These are phyloP conservation scores for Vesta saturnalis DNA, from an alignment of 2,888 invertebrate genomes.

Conservation along the genomic window DNA sequence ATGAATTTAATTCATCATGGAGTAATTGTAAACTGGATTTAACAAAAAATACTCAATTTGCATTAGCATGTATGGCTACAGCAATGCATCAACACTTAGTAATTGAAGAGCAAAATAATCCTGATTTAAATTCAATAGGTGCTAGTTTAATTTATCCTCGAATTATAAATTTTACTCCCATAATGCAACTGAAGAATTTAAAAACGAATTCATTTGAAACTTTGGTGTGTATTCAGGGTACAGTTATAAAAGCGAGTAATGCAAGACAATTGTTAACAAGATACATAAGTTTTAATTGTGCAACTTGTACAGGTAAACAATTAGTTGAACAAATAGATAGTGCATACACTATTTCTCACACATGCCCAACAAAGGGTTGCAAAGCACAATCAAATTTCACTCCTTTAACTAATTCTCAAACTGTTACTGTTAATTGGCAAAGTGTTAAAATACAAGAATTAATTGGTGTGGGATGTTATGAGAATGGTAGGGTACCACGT, in stretches of 20 bases:
- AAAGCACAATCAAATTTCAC: slow-evolving; percentile 70
- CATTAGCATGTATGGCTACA: slow-evolving; percentile 76
- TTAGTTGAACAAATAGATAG: slow-evolving; percentile 73
- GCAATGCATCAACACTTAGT: slow-evolving; percentile 79
- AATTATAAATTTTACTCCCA: slow-evolving; percentile 71
- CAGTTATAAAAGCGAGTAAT: slow-evolving; percentile 83
- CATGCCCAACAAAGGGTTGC: slow-evolving; percentile 68
- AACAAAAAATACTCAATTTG: slow-evolving; percentile 71
- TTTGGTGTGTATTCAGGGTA: slow-evolving; percentile 83
- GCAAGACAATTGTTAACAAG: slow-evolving; percentile 74
- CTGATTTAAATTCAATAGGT: background rate
- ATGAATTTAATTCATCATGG: slow-evolving; percentile 70
- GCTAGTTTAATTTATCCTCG: slow-evolving; percentile 64
- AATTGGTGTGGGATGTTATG: slow-evolving; percentile 72
- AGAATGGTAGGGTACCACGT: slow-evolving; percentile 77
- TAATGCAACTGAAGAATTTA: slow-evolving; percentile 73
- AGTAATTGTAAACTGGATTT: slow-evolving; percentile 66
- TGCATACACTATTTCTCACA: slow-evolving; percentile 68
- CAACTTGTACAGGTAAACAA: slow-evolving; percentile 72
- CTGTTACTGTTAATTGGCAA: slow-evolving; percentile 82
- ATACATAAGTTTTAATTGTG: slow-evolving; percentile 83
- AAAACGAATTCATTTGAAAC: slow-evolving; percentile 79
- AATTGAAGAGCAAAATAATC: slow-evolving; percentile 53
- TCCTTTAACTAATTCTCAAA: slow-evolving; percentile 72
- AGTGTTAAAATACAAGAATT: slow-evolving; percentile 85